These are phyloP conservation scores for Epinephelus malabaricus DNA, from an alignment of 2,797 vertebrate species.

Conservation along the genomic window DNA sequence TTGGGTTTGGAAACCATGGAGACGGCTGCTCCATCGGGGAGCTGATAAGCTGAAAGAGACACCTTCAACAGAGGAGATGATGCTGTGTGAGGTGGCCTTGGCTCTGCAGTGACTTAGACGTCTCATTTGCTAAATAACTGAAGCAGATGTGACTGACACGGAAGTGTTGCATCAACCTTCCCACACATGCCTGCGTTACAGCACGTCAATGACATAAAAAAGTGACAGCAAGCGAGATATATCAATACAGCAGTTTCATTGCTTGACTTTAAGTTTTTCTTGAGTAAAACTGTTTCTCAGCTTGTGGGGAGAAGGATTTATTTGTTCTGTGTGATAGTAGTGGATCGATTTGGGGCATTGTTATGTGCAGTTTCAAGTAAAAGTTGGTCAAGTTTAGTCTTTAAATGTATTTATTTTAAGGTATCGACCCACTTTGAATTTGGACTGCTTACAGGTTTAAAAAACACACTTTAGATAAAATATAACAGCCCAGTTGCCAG, in stretches of 20 bases:
- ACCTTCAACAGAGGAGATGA: constrained; percentile 46
- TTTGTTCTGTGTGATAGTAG: constrained; percentile 10
- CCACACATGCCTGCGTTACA: background rate
- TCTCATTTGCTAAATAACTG: background rate
- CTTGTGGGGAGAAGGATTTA: background rate
- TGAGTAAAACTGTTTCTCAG: constrained; percentile 3
- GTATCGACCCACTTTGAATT: background rate
- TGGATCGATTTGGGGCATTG: constrained; percentile 9
- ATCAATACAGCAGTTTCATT: constrained; percentile 5
- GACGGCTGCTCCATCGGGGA: constrained; percentile 50
- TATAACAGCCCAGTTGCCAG: too few relatives aligned
- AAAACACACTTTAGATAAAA: background rate
- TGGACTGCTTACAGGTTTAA: background rate
- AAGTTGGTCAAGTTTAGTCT: background rate
- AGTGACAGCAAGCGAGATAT: constrained; percentile 1
- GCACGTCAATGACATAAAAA: constrained; percentile 10
- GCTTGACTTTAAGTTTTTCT: background rate
- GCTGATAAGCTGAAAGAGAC: constrained; percentile 66
- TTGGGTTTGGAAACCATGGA: constrained; percentile 73
- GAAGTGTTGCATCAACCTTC: background rate
- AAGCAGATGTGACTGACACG: constrained; percentile 11
- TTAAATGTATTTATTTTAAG: background rate
- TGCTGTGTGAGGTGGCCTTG: constrained; percentile 16
- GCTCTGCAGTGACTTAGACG: constrained; percentile 18
- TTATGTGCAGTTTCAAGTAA: constrained; percentile 13